phyloP scores from a whole-genome alignment of 2,888 invertebrate species.

The Lasioglossum zephyrum region DNA sequence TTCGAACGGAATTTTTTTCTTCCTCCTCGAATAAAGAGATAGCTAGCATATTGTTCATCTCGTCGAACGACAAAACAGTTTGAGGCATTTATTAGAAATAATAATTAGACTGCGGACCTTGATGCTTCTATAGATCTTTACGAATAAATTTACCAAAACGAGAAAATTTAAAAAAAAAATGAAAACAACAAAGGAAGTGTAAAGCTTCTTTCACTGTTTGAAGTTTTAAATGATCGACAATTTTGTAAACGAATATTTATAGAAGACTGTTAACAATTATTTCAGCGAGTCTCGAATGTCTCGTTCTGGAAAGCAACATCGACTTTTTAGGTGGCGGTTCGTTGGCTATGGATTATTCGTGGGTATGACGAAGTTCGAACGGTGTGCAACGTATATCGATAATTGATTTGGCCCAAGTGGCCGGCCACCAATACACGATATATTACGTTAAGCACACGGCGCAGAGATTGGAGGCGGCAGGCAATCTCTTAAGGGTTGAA shows the following conservation, averaged over 20 bases:
- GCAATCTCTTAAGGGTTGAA: constrained; percentile 73
- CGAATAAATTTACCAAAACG: too few species aligned
- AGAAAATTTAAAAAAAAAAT: background rate
- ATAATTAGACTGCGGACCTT: too few species aligned
- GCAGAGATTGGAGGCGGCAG: constrained; percentile 59
- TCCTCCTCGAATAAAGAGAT: background rate
- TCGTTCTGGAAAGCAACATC: background rate
- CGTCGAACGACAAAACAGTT: background rate
- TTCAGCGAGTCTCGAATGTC: background rate
- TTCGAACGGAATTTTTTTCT: background rate
- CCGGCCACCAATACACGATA: constrained; percentile 55
- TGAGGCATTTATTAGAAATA: too few species aligned
- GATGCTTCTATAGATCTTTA: too few species aligned
- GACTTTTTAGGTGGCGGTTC: background rate
- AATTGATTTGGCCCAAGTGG: constrained; percentile 52
- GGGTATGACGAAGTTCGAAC: background rate
- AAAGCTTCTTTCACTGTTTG: background rate
- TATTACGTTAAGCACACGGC: constrained; percentile 57
- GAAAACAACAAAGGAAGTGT: background rate
- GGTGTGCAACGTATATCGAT: background rate
- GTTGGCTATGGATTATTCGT: background rate
- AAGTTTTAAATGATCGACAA: background rate
- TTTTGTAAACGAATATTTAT: background rate
- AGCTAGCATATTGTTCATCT: too few species aligned
- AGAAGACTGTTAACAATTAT: background rate